Conservation (phyloP, 1,140 invertebrate genomes). For the Hormaphis cornu region DNA sequence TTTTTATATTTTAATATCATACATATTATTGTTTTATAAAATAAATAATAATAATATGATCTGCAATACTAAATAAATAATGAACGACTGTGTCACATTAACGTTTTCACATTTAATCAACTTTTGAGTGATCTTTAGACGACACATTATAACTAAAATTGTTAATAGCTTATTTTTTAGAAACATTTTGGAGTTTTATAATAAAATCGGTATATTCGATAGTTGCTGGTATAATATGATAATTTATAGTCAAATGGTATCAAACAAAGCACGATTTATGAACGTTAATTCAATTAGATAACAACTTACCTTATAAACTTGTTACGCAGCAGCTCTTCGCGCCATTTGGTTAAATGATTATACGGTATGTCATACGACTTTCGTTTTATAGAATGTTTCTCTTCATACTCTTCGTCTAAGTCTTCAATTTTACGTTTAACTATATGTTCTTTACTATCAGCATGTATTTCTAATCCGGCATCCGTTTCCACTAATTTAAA, state of each 20-base stretch:
- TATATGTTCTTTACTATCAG: slow-evolving; percentile 16
- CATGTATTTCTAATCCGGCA: slow-evolving; percentile 1
- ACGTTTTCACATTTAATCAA: too few species aligned
- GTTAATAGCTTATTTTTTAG: too few species aligned
- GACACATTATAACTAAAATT: too few species aligned
- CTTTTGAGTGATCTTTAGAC: too few species aligned
- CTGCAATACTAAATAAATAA: not conserved
- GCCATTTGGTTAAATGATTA: slow-evolving; percentile 29
- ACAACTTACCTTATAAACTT: slow-evolving; percentile 27
- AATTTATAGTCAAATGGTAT: too few species aligned
- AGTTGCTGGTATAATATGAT: too few species aligned
- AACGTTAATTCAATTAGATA: too few species aligned
- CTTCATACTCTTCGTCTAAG: slow-evolving; percentile 20
- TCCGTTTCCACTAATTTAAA: slow-evolving; percentile 26
- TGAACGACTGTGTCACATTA: not conserved
- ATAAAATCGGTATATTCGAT: too few species aligned
- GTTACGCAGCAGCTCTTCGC: slow-evolving; percentile 12
- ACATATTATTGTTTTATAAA: too few species aligned
- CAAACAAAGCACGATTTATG: too few species aligned
- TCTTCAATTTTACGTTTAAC: slow-evolving; percentile 12
- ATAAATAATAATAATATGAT: too few species aligned
- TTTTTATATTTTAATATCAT: not conserved
- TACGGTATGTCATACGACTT: slow-evolving; percentile 25
- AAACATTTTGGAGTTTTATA: too few species aligned
- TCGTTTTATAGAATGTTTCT: slow-evolving; percentile 6